Evolutionary conservation across 2,113 vertebrate species (phyloP), one percentile per base, ranked within the genome.

Genomic region (Poeciliopsis prolifica): DNA sequence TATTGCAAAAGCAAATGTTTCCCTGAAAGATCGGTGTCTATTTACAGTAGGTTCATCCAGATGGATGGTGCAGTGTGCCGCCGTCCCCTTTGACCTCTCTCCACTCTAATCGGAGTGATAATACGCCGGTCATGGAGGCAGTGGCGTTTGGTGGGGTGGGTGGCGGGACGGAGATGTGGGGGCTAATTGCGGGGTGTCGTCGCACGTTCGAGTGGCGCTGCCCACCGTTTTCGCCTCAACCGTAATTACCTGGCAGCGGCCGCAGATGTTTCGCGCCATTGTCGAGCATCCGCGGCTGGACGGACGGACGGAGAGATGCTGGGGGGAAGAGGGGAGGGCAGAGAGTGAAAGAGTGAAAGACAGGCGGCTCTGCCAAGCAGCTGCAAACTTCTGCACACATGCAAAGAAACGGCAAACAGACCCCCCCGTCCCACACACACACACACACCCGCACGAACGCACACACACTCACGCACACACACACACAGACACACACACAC

Each of bases 171-270:
- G 87, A 86, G 84, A 85, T 68, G 81, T 48, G 4, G 74, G 74
- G 80, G 74, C 84, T 90, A 91, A 92, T 92, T 92, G 89, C 72
- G 70, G 88, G 90, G 83, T 79, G 85, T 67, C 48, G 68, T 61
- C 51, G 88, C 86, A 78, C 72, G 62, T 44, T 30, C 67, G 72
- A 67, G 63, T 51, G 28, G 80, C 81, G 28, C 84, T 83, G 84
- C 86, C 84, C 84, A 81, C 86, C 83, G 89, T 86, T 89, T 83
- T 61, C 71, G 87, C 78, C 87, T 75, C 79, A 19, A 72, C 78
- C 68, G 24, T 90, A 91, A 92, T 91, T 87, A 91, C 86, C 89
- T 87, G 85, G 71, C 86, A 67, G 85, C 86, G 67, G 85, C 84
- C 35, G 78, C 90, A 90, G 89, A 89, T 91, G 88, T 90, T 87